phyloP scores from a whole-genome alignment of 2,888 invertebrate species.

The Drosophila anomalipes region DNA sequence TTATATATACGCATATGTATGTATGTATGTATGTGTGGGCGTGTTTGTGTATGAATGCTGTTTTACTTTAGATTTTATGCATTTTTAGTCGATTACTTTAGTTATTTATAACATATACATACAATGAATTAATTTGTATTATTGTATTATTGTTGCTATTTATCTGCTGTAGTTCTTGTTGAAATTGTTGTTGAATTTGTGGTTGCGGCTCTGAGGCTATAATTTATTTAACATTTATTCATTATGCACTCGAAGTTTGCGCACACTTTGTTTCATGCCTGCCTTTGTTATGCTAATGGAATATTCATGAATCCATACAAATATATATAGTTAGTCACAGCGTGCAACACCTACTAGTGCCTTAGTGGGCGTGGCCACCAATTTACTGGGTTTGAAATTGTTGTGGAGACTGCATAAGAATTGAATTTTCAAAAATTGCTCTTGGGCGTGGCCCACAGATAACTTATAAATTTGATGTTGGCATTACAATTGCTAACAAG shows the following conservation, averaged over 20 bases:
- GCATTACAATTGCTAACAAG: neutral
- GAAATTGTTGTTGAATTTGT: slow-evolving; percentile 23
- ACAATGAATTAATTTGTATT: slow-evolving; percentile 69
- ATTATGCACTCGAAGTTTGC: slow-evolving; percentile 64
- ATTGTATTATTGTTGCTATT: slow-evolving; percentile 52
- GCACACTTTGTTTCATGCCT: slow-evolving; percentile 40
- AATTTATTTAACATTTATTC: slow-evolving; percentile 76
- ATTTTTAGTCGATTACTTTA: slow-evolving; percentile 62
- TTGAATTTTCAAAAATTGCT: neutral
- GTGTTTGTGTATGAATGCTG: slow-evolving; percentile 33
- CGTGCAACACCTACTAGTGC: neutral
- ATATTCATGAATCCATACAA: slow-evolving; percentile 68
- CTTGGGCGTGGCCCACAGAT: neutral
- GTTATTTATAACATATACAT: slow-evolving; percentile 79
- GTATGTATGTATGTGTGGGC: slow-evolving; percentile 21
- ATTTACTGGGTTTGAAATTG: neutral
- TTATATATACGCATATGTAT: neutral
- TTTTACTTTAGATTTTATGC: slow-evolving; percentile 47
- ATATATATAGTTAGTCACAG: slow-evolving; percentile 30
- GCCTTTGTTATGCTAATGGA: slow-evolving; percentile 61
- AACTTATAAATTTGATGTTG: neutral
- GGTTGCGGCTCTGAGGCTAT: slow-evolving; percentile 34
- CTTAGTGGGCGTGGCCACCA: neutral
- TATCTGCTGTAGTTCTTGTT: slow-evolving; percentile 26
- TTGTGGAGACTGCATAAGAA: slow-evolving; percentile 3